Conservation (phyloP, 2,888 invertebrate genomes). For the Miltochrista miniata region DNA sequence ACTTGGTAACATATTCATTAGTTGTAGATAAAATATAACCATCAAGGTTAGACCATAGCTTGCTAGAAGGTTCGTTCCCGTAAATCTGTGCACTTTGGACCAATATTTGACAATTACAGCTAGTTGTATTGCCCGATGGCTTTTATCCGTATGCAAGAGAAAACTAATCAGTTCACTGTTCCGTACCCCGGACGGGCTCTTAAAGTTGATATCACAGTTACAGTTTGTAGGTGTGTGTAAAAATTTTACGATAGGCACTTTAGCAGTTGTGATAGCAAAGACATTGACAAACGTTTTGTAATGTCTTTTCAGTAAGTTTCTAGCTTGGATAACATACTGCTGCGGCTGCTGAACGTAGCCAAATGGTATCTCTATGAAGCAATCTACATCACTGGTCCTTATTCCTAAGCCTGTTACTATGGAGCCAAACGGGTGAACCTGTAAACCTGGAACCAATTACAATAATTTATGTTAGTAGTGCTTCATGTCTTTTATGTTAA, state of each 20-base stretch:
- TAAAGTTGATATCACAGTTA: slow-evolving; percentile 89
- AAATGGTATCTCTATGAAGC: slow-evolving; percentile 79
- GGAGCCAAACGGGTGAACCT: slow-evolving; percentile 87
- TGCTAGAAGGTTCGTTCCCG: slow-evolving; percentile 82
- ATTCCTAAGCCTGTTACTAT: slow-evolving; percentile 88
- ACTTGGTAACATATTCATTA: slow-evolving; percentile 81
- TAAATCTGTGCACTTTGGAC: slow-evolving; percentile 85
- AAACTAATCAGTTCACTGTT: slow-evolving; percentile 87
- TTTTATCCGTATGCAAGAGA: slow-evolving; percentile 44
- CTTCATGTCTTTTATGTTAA: too few species aligned
- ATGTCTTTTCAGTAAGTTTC: slow-evolving; percentile 57
- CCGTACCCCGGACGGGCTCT: slow-evolving; percentile 85
- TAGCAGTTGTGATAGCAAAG: slow-evolving; percentile 86
- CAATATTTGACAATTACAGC: slow-evolving; percentile 89
- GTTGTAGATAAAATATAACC: slow-evolving; percentile 88
- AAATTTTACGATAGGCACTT: slow-evolving; percentile 91
- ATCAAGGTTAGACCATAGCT: slow-evolving; percentile 87
- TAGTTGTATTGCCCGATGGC: slow-evolving; percentile 52
- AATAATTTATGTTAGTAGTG: background rate
- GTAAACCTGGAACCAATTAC: slow-evolving; percentile 55
- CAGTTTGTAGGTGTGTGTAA: slow-evolving; percentile 83
- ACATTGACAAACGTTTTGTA: slow-evolving; percentile 73
- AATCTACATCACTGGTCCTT: slow-evolving; percentile 89
- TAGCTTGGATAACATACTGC: slow-evolving; percentile 46
- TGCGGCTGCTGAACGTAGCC: slow-evolving; percentile 6